Conservation (phyloP, 1,140 invertebrate genomes). For the Drosophila biarmipes region DNA sequence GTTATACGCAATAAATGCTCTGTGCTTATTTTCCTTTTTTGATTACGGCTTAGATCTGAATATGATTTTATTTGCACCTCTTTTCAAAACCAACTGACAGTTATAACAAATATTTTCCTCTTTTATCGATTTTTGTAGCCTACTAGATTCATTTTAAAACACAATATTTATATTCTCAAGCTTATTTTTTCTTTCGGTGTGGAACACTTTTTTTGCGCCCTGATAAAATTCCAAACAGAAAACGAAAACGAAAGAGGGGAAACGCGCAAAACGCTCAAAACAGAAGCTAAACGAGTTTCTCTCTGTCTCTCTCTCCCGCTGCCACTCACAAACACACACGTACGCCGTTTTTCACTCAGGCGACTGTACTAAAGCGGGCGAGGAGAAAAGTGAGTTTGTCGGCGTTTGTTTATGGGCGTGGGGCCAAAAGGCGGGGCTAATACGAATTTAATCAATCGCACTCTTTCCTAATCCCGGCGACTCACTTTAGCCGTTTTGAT, state of each 20-base stretch:
- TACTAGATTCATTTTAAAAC: too few relatives aligned
- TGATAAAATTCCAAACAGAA: slow-evolving; percentile 80
- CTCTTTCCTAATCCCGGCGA: slow-evolving; percentile 3
- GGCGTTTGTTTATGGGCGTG: slow-evolving; percentile 82
- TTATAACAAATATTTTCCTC: too few relatives aligned
- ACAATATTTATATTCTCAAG: background rate
- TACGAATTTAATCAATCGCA: slow-evolving; percentile 15
- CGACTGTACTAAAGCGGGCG: slow-evolving; percentile 80
- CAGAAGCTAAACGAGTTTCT: slow-evolving; percentile 53
- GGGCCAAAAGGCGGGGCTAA: slow-evolving; percentile 40
- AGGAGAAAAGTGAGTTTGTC: slow-evolving; percentile 67
- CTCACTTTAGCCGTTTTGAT: background rate
- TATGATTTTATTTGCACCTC: too few relatives aligned
- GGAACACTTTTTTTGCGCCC: slow-evolving; percentile 61
- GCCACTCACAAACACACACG: slow-evolving; percentile 10
- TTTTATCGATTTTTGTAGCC: too few relatives aligned
- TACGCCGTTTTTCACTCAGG: slow-evolving; percentile 60
- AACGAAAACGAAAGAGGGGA: slow-evolving; percentile 56
- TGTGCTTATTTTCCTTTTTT: too few relatives aligned
- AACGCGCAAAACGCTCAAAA: slow-evolving; percentile 54
- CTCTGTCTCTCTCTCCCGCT: background rate
- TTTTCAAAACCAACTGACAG: too few relatives aligned
- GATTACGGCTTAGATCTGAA: too few relatives aligned
- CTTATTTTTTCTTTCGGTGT: background rate
- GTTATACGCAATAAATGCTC: too few relatives aligned